Evolutionary conservation across 2,888 invertebrate genomes (phyloP).

Genomic region (Ptycholaimellus sp.): DNA sequence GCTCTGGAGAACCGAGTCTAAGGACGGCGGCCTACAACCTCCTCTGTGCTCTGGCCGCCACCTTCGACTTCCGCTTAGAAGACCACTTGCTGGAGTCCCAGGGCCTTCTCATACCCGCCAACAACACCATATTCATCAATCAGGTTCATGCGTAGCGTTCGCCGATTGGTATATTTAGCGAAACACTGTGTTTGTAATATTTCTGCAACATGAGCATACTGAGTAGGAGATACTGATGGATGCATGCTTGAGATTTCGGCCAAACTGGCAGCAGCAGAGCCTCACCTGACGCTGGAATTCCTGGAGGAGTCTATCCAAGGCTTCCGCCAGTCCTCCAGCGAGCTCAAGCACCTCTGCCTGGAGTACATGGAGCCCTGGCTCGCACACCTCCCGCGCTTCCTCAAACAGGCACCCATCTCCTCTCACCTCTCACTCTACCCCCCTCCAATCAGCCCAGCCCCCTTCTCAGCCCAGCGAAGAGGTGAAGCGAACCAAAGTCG

Average conservation of each 20-base stretch:
- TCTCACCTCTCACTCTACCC: too few species aligned
- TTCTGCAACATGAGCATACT: too few species aligned
- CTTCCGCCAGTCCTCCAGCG: constrained; percentile 53
- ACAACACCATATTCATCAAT: constrained; percentile 95
- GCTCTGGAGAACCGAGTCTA: constrained; percentile 79
- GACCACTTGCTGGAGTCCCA: constrained; percentile 82
- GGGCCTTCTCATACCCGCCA: constrained; percentile 83
- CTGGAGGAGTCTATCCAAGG: constrained; percentile 81
- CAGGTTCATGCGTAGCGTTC: too few species aligned
- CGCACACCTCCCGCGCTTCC: constrained; percentile 59
- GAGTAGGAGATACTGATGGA: too few species aligned
- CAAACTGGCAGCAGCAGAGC: too few species aligned
- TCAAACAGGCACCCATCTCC: too few species aligned
- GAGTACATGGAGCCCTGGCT: constrained; percentile 99
- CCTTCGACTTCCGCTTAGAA: constrained; percentile 89
- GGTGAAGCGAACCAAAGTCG: constrained; percentile 56
- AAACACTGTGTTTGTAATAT: too few species aligned
- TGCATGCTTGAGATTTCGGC: too few species aligned
- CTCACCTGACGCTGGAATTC: constrained; percentile 81
- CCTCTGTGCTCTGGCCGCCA: constrained; percentile 76
- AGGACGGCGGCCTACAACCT: constrained; percentile 88
- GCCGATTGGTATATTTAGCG: too few species aligned
- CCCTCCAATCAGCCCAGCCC: too few species aligned
- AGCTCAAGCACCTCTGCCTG: constrained; percentile 77
- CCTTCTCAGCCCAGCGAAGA: constrained; percentile 73